phyloP scores from a whole-genome alignment of 2,113 vertebrate species.

The Astatoreochromis straeleni region DNA sequence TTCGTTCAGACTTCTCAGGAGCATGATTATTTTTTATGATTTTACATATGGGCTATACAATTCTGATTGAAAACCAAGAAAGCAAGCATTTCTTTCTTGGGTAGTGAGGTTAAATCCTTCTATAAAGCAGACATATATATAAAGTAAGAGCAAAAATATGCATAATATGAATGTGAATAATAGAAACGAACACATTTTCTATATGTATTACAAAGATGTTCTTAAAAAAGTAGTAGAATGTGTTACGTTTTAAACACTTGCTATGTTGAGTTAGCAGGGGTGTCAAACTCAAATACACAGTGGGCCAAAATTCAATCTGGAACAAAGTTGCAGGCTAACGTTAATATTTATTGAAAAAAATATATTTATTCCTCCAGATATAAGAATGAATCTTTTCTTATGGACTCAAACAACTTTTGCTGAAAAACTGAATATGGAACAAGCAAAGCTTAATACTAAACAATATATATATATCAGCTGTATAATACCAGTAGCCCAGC shows the following conservation, averaged over 20 bases:
- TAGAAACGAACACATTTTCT: neutral
- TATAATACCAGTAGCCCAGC: too few relatives aligned
- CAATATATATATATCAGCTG: too few relatives aligned
- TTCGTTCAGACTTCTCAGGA: neutral
- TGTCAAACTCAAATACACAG: too few relatives aligned
- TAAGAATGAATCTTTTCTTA: too few relatives aligned
- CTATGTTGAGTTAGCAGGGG: neutral
- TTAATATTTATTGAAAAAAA: too few relatives aligned
- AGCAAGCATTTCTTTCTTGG: neutral
- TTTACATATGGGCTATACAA: neutral
- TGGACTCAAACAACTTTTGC: too few relatives aligned
- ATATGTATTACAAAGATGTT: neutral
- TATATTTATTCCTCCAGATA: rapidly evolving
- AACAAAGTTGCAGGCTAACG: rapidly evolving
- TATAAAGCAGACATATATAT: neutral
- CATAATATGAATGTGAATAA: neutral
- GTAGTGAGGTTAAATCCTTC: neutral
- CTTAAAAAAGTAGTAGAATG: neutral
- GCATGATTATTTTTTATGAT: neutral
- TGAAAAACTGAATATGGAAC: too few relatives aligned
- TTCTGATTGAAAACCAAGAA: neutral
- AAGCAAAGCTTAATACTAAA: too few relatives aligned
- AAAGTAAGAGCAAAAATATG: neutral
- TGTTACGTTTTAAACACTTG: neutral
- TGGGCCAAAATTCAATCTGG: too few relatives aligned